Conservation (phyloP, 2,113 vertebrate species). For the Dasyurus viverrinus region DNA sequence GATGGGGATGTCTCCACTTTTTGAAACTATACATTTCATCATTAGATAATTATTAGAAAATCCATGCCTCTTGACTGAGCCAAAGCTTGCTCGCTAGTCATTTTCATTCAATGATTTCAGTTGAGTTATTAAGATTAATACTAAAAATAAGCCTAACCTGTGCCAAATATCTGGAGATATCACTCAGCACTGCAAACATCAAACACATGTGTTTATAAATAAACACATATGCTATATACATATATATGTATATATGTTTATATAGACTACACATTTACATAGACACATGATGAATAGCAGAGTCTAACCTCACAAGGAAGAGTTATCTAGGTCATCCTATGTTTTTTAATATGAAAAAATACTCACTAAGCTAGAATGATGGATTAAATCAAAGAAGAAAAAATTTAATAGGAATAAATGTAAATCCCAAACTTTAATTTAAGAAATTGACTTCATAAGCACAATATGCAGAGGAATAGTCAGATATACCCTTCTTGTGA, state of each 20-base stretch:
- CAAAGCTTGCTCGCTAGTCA: not conserved
- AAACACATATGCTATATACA: not conserved
- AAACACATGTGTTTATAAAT: not conserved
- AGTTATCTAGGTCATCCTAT: not conserved
- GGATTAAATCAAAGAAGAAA: not conserved
- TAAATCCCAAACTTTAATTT: not conserved
- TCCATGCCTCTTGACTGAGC: not conserved
- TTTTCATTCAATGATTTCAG: not conserved
- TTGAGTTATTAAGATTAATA: not conserved
- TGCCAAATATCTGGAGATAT: not conserved
- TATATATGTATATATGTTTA: not conserved
- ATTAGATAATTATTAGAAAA: not conserved
- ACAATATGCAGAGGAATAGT: not conserved
- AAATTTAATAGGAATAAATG: not conserved
- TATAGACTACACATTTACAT: not conserved
- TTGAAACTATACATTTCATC: not conserved
- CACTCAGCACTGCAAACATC: not conserved
- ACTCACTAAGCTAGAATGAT: not conserved
- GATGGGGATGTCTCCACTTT: too few relatives aligned
- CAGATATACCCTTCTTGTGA: not conserved
- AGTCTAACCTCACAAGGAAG: not conserved
- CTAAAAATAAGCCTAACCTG: not conserved
- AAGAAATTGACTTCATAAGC: not conserved
- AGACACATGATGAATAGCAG: not conserved
- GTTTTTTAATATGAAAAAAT: not conserved